Evolutionary conservation across 2,797 vertebrate species (phyloP).

Genomic region (Xiphorhynchus erythropygius): DNA sequence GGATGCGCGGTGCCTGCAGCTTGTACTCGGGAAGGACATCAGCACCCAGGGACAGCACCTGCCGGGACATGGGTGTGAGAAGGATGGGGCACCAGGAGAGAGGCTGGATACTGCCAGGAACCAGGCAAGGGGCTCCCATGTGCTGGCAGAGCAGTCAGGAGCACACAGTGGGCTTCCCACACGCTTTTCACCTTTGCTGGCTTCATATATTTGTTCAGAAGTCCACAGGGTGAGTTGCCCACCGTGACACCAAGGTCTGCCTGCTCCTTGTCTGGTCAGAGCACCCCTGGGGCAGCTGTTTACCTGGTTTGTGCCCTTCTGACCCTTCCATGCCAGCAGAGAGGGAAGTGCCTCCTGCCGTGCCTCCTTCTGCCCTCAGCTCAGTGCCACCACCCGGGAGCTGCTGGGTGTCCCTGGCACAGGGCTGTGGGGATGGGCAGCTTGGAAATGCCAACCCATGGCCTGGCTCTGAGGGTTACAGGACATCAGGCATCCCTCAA

Average conservation of each 20-base stretch:
- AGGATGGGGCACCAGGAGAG: neutral
- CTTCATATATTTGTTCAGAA: neutral
- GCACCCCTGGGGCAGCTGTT: neutral
- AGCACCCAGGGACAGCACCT: slow-evolving; percentile 95
- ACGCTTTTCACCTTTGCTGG: neutral
- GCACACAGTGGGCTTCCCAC: neutral
- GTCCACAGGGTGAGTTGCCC: neutral
- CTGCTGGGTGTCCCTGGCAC: neutral
- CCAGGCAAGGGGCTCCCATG: neutral
- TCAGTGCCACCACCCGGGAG: neutral
- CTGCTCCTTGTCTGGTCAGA: neutral
- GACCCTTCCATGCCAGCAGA: neutral
- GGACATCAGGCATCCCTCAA: fast-evolving
- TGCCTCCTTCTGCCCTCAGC: neutral
- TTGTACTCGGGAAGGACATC: slow-evolving; percentile 98
- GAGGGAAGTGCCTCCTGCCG: neutral
- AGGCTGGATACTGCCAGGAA: neutral
- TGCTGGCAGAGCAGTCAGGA: neutral
- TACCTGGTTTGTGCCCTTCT: neutral
- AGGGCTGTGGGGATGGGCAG: neutral
- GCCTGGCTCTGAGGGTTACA: fast-evolving
- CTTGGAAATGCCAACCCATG: neutral
- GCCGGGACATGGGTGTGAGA: neutral
- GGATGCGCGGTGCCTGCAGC: slow-evolving; percentile 93
- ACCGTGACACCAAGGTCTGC: neutral